Base-by-base conservation (phyloP, 2,113 vertebrate species). In the Paraplagusia blochii region DNA sequence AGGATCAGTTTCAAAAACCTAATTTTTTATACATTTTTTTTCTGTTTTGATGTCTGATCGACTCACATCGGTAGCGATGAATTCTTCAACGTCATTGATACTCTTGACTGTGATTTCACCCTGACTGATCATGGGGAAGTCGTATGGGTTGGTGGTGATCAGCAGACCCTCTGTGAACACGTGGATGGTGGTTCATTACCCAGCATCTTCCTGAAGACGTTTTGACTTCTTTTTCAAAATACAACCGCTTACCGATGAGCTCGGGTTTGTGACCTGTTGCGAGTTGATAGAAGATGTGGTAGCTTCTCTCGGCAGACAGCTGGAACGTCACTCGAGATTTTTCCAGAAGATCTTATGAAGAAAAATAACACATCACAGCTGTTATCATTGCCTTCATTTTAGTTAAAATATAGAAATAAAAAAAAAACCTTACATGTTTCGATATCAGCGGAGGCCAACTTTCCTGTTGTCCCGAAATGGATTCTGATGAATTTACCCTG, bases 361-460 rank as follows among this genome's bases (percentile, higher is more conserved):
- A 38, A 9, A 38, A 38, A 38, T 4, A 38, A 38, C 36, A 11
- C 11, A 11, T 38, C 8, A 10, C 2, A 10, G 36, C 36, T 38
- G 36, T 38, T 29, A 2, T 29, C 22, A 29, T 29, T 2, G 3
- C 6, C 6, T 29, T 29, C 22, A 2, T 29, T 29, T 29, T 29
- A 29, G 22, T 29, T 6, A 29, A 29, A 29, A 29, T 29, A 29
- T 6, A 29, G 2, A 29, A 29, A 11, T 38, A 3, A 38, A 2
- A 10, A 34, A 14, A 5, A 6, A 11, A 13, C 10, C 93, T 91
- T 89, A 97, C 95, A 97, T 47, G 95, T 97, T 88, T 97, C 95
- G 87, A 97, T 96, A 76, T 98, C 95, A 65, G 95, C 95, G 77
- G 95, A 98, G 77, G 95, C 90, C 89, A 98, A 81, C 68, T 97